phyloP scores from a whole-genome alignment of 1,140 invertebrate species.

The Archegozetes longisetosus region DNA sequence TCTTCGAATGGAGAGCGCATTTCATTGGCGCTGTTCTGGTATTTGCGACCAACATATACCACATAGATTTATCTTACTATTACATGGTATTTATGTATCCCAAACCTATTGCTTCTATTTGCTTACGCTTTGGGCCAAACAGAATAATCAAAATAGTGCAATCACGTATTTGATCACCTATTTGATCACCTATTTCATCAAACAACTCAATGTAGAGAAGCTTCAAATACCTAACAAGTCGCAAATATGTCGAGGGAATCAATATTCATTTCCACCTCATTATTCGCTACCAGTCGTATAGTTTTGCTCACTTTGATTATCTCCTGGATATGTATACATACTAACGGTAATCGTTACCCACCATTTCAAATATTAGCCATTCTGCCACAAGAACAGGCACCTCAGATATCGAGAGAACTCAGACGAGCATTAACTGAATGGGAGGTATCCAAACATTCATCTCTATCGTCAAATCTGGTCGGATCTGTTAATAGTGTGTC shows the following conservation, averaged over 20 bases:
- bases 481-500: neutral
- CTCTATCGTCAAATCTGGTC: neutral
- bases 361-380: slow-evolving; percentile 13
- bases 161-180: too few relatives aligned
- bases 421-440: slow-evolving; percentile 6
- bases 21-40: neutral
- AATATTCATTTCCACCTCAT: neutral
- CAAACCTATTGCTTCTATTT: too few relatives aligned
- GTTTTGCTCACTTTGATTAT: neutral
- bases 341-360: neutral
- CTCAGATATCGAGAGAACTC: slow-evolving; percentile 11
- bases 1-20: neutral
- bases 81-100: too few relatives aligned
- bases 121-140: too few relatives aligned
- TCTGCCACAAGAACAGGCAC: slow-evolving; percentile 11
- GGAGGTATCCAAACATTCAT: slow-evolving; percentile 1
- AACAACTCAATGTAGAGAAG: too few relatives aligned
- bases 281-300: neutral
- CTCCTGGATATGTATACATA: neutral
- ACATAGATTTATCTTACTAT: too few relatives aligned
- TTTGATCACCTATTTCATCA: too few relatives aligned
- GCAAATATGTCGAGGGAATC: neutral
- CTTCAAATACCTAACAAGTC: too few relatives aligned
- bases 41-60: neutral
- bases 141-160: too few relatives aligned